Evolutionary conservation across 2,797 vertebrate genomes (phyloP).

Genomic region (Hoplostethus mediterraneus): DNA sequence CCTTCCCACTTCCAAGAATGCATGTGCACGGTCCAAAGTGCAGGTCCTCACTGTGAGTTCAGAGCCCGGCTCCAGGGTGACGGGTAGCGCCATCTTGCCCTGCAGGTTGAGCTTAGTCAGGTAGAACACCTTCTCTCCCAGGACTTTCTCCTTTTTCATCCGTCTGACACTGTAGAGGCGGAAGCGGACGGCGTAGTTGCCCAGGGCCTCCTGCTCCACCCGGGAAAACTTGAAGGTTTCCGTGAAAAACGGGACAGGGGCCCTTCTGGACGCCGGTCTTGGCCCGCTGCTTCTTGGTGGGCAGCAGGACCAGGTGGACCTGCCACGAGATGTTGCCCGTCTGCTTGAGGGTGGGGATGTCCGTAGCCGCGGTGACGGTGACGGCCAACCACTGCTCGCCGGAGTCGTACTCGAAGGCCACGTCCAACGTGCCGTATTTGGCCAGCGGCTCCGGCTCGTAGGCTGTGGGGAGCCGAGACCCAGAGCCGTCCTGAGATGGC

Average conservation of each 20-base stretch:
- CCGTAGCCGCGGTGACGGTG: constrained; percentile 97
- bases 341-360: constrained; percentile 94
- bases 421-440: constrained; percentile 97
- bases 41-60: constrained; percentile 90
- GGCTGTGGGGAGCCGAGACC: constrained; percentile 90
- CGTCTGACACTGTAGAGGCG: constrained; percentile 94
- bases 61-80: constrained; percentile 95
- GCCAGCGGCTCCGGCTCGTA: constrained; percentile 95
- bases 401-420: constrained; percentile 97
- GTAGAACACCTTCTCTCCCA: constrained; percentile 98
- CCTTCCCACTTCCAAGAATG: not conserved
- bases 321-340: constrained; percentile 97
- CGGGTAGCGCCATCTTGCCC: constrained; percentile 95
- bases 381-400: constrained; percentile 94
- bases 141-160: constrained; percentile 97
- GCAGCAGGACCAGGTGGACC: constrained; percentile 97
- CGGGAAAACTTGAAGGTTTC: constrained; percentile 97
- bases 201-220: constrained; percentile 94
- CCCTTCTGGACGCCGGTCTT: constrained; percentile 97
- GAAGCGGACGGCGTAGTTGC: constrained; percentile 95
- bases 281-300: constrained; percentile 96
- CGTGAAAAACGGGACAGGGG: constrained; percentile 96
- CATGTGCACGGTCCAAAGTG: not conserved
- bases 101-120: constrained; percentile 98
- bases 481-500: constrained; percentile 84